Base-by-base conservation (phyloP, 2,797 vertebrate genomes). In the Chloroceryle inda region DNA sequence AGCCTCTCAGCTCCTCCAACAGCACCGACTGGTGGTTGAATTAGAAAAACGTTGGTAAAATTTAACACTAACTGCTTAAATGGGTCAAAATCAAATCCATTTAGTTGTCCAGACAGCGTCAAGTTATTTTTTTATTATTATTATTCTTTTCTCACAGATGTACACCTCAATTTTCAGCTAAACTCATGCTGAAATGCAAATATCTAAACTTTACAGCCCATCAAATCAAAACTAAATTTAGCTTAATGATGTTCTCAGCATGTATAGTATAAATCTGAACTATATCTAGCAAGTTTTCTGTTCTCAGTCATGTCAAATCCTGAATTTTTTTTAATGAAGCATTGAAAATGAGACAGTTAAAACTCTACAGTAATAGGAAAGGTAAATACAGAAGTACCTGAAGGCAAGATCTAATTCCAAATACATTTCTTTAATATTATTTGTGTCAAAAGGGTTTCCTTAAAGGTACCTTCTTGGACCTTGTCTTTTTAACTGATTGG, bases 211-310 rank as follows among this genome's bases (percentile, higher is more conserved):
- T 66, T 74, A 64, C 17, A 56, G 13, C 31, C 38, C 4, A 35
- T 40, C 49, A 66, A 69, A 87, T 80, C 31, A 72, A 89, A 85
- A 52, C 3, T 47, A 71, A 78, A 82, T 85, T 77, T 89, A 89
- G 31, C 26, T 73, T 79, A 73, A 82, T 74, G 55, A 61, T 33
- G 59, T 84, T 92, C 90, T 80, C 88, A 76, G 71, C 55, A 85
- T 61, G 56, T 27, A 26, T 10, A 71, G 14, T 35, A 61, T 38
- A 49, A 33, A 63, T 87, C 44, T 89, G 76, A 92, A 85, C 58
- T 56, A 18, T 8, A 61, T 31, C 86, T 62, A 42, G 14, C 8
- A 9, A 80, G 6, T 69, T 53, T 79, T 67, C 23, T 74, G 9
- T 61, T 93, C n/a, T 77, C 45, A 58, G 13, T 8, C 42, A 82